Evolutionary conservation across 2,888 invertebrate genomes (phyloP), one percentile per base, ranked within the genome.

Genomic region (Drosophila neonasuta): DNA sequence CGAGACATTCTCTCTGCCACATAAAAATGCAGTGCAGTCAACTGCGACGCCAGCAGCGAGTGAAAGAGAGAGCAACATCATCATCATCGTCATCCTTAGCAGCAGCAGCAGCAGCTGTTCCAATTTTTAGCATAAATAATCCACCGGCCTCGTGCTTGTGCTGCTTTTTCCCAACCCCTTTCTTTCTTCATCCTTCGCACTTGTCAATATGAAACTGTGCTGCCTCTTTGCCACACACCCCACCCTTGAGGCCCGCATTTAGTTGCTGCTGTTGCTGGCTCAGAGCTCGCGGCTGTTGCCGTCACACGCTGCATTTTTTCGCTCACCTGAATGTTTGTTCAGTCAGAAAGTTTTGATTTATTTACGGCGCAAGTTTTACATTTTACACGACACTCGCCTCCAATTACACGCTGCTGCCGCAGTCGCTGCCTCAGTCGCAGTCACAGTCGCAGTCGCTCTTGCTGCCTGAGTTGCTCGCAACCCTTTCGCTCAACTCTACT

Each of bases 341-440:
- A 87, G 83, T 86, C 80, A 84, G 84, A 87, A 86, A 84, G 74
- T 88, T 87, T 88, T 88, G 87, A 88, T 87, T 87, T 87, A 87
- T 87, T 84, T 86, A 87, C 85, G 85, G 78, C 79, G 73, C 85
- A 84, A 84, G 84, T 84, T 84, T 83, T 84, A 87, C 87, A 87
- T 85, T 87, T 87, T 85, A 85, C 84, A 85, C 87, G 87, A 87
- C 84, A 84, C 84, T 84, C 83, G 87, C 87, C 84, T 84, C 87
- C 87, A 84, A 84, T 84, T 84, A 87, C 84, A 87, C 68, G 87
- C 76, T 71, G 75, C 78, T 72, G 72, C 24, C 49, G 52, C 52
- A 42, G 72, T 44, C 51, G 58, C 63, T n/a, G 63, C 8, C 45
- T 34, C 55, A 30, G 66, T 32, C 50, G 32, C 20, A 46, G 58